Percentiles rank a stretch among this genome's conserved stretches.
phyloP scores from a whole-genome alignment of 2,888 invertebrate genomes.

The Philereme vetulata region DNA sequence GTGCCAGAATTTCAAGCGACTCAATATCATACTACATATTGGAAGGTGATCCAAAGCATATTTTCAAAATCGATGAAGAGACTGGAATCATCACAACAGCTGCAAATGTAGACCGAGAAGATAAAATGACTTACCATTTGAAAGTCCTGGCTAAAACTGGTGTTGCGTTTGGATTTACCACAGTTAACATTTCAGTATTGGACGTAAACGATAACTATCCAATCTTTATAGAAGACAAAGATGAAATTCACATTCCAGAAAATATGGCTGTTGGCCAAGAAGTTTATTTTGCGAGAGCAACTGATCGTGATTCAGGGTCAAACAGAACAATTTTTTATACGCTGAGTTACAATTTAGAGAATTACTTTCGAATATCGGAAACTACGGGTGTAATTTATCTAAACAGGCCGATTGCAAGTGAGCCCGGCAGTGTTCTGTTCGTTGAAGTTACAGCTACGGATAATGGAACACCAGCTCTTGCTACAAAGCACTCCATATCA shows the following conservation, averaged over 20 bases:
- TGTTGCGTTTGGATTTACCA: constrained; percentile 89
- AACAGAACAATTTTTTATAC: constrained; percentile 94
- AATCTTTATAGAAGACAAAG: constrained; percentile 89
- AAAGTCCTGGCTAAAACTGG: constrained; percentile 91
- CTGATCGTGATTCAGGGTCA: constrained; percentile 94
- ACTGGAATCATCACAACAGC: constrained; percentile 91
- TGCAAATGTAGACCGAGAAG: constrained; percentile 93
- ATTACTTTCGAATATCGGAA: constrained; percentile 92
- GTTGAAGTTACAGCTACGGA: constrained; percentile 94
- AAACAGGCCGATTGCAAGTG: constrained; percentile 89
- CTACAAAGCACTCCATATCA: constrained; percentile 89
- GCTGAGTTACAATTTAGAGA: constrained; percentile 90
- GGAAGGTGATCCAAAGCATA: constrained; percentile 90
- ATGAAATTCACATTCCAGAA: constrained; percentile 91
- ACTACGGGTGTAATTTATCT: constrained; percentile 95
- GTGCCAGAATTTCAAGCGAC: constrained; percentile 85
- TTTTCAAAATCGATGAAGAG: constrained; percentile 91
- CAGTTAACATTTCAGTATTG: constrained; percentile 90
- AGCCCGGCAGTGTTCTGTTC: constrained; percentile 88
- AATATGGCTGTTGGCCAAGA: constrained; percentile 97
- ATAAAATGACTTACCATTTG: constrained; percentile 89
- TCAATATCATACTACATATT: constrained; percentile 89
- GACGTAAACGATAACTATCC: constrained; percentile 98
- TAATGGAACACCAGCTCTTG: constrained; percentile 89
- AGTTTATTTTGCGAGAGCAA: constrained; percentile 93